These are phyloP conservation scores for Myopa testacea DNA, from an alignment of 2,888 invertebrate species.

Conservation along the genomic window DNA sequence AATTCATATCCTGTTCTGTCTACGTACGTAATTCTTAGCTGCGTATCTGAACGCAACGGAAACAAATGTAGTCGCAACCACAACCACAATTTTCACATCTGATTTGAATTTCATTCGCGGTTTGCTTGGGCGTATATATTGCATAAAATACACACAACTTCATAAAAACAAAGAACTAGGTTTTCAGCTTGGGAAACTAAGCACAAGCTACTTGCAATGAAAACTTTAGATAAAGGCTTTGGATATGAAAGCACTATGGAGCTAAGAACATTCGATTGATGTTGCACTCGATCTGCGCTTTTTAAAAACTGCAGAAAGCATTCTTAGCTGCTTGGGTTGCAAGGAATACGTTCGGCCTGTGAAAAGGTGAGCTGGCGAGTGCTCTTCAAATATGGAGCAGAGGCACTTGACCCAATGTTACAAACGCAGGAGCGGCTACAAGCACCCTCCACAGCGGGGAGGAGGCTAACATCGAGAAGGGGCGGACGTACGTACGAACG, in stretches of 20 bases:
- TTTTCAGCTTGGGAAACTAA: too few species aligned
- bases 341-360: not conserved
- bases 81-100: not conserved
- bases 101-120: not conserved
- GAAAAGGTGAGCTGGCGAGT: constrained; percentile 31
- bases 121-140: not conserved
- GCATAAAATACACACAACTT: too few species aligned
- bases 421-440: constrained; percentile 20
- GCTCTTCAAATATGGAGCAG: constrained; percentile 42
- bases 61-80: not conserved
- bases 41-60: too few species aligned
- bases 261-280: constrained; percentile 19
- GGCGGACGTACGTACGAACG: constrained; percentile 8
- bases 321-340: not conserved
- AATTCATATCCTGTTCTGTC: too few species aligned
- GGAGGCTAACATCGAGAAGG: constrained; percentile 15
- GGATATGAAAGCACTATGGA: not conserved
- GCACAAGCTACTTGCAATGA: not conserved
- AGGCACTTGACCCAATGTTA: constrained; percentile 46
- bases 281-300: not conserved
- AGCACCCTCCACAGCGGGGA: not conserved
- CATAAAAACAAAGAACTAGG: too few species aligned
- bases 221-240: not conserved
- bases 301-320: not conserved
- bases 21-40: too few species aligned